Base-by-base conservation (phyloP, 1,140 invertebrate species). In the Drosophila tropicalis region DNA sequence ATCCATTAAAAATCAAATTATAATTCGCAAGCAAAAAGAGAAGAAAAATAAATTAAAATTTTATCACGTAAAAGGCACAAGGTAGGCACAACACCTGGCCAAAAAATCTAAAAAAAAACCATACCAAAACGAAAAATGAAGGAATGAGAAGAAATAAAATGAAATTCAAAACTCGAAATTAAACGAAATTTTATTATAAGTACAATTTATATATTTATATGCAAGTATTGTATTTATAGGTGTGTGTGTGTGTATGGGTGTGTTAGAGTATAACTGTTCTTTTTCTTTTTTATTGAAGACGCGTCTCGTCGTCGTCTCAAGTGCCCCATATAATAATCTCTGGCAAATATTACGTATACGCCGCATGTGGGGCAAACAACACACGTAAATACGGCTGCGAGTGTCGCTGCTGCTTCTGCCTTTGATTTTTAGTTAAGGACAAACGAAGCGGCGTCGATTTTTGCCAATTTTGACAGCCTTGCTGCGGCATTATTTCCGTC, bases 341-440 rank as follows among this genome's bases (percentile, higher is more conserved):
- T 41, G 55, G 76, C 74, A 87, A 80, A 86, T 79, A 86, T 87
- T 86, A 76, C 76, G 72, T 77, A 87, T 83, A 86, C 83, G 79
- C 64, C 66, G 63, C 51, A 65, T 87, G 74, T 67, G 63, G 63
- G 62, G 66, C 72, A 72, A 79, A 64, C 54, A 77, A 70, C 84
- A 86, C 78, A 89, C 85, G 75, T 76, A 77, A 69, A 29, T 71
- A 7, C 17, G 15, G 57, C 40, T 70, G 70, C 65, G 1, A 12
- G 34, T 36, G 34, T 36, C 34, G 34, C 51, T 65, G 61, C 67
- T 72, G 65, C 60, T 57, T 70, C 62, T 55, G 70, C 63, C 84
- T 87, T 89, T 89, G 84, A 89, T 87, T 87, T 86, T 89, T 89
- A 87, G 84, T 87, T 87, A 89, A 79, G 73, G 70, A 57, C 67